Base-by-base conservation (phyloP, 2,888 invertebrate genomes). In the Xylota sylvarum region DNA sequence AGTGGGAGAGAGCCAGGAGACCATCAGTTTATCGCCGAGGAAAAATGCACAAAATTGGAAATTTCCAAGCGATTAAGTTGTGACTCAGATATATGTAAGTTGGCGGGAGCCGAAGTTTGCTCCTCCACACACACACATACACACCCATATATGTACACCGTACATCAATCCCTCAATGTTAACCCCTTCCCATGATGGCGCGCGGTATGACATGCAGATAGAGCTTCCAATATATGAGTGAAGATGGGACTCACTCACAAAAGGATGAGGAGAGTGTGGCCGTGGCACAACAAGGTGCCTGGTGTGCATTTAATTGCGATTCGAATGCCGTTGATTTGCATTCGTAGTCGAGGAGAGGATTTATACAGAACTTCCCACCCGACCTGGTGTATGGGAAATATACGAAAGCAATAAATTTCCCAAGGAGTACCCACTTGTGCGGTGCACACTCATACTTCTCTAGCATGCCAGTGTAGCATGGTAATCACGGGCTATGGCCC, bases 231-330 rank as follows among this genome's bases (percentile, higher is more conserved):
- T n/a, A 58, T 55, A 64, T 46, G 56, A 48, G 3, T 40, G 40
- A 37, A 60, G 55, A 67, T 55, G 32, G 19, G 76, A 40, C 32
- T 35, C 64, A 72, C 55, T 40, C n/a, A 12, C 23, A 9, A n/a
- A 46, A 23, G 50, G 50, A 37, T 37, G 50, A 30, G 40, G 40
- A 40, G 56, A 40, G 32, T 40, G 72, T 82, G 72, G 64, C 62
- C n/a, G 48, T 78, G 76, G 60, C 85, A 86, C 72, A 82, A 86
- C 77, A 86, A 86, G 69, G 86, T 82, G 73, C 73, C 69, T 58
- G 48, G 72, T 78, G 82, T 86, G 86, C 82, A 86, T 86, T 86
- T 86, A 86, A 86, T 86, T 86, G 86, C 82, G 64, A 78, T 86
- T 58, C 73, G 69, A 82, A 86, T 86, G 56, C 70, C 86, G 86